Evolutionary conservation across 2,888 invertebrate species (phyloP).

Genomic region (Diploptera punctata): DNA sequence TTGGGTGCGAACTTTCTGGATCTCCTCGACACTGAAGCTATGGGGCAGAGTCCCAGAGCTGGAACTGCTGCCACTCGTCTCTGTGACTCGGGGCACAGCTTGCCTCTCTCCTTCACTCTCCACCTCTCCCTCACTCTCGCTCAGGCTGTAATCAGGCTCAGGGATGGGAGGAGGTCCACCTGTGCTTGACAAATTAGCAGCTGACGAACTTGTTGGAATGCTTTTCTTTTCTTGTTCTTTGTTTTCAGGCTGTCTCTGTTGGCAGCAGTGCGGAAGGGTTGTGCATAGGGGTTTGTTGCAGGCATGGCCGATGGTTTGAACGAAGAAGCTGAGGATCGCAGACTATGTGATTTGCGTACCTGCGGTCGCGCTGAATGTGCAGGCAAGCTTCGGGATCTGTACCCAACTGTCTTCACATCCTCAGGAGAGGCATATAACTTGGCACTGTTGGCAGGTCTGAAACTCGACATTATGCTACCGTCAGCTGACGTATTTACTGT

Average conservation of each 20-base stretch:
- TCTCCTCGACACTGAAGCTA: slow-evolving; percentile 88
- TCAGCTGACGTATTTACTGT: slow-evolving; percentile 50
- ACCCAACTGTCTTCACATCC: slow-evolving; percentile 77
- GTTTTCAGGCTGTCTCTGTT: slow-evolving; percentile 41
- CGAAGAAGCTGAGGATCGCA: slow-evolving; percentile 59
- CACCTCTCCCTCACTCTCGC: slow-evolving; percentile 80
- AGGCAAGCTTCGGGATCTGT: slow-evolving; percentile 49
- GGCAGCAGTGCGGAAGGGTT: slow-evolving; percentile 56
- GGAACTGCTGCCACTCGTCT: slow-evolving; percentile 77
- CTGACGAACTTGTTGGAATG: slow-evolving; percentile 43
- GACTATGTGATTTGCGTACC: slow-evolving; percentile 66
- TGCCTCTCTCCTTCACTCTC: slow-evolving; percentile 56
- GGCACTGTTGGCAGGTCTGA: slow-evolving; percentile 85
- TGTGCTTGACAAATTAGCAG: slow-evolving; percentile 45
- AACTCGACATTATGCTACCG: slow-evolving; percentile 77
- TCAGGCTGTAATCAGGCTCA: slow-evolving; percentile 90
- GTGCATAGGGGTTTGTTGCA: slow-evolving; percentile 59
- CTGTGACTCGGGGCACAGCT: slow-evolving; percentile 53
- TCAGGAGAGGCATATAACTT: slow-evolving; percentile 90
- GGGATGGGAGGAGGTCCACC: slow-evolving; percentile 74
- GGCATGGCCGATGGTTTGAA: slow-evolving; percentile 54
- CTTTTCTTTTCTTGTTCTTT: slow-evolving; percentile 55
- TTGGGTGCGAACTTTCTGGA: slow-evolving; percentile 84
- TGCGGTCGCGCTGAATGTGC: slow-evolving; percentile 48
- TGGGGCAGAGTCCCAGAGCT: slow-evolving; percentile 77